Base-by-base conservation (phyloP, 2,113 vertebrate species). In the Anser cygnoides region DNA sequence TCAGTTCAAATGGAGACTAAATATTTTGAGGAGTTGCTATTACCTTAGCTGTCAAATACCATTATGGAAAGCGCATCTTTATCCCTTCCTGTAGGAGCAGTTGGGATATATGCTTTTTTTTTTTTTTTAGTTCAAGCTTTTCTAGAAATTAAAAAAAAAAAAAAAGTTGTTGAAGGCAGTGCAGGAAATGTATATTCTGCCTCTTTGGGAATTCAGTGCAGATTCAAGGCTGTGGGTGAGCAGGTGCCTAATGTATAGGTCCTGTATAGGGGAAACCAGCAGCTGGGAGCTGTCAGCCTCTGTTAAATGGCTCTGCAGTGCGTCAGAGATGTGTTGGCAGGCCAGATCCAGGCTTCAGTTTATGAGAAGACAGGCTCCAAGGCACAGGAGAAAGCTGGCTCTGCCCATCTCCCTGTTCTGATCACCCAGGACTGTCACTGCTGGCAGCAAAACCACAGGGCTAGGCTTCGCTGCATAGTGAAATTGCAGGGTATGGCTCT, bases 241-340 rank as follows among this genome's bases (percentile, higher is more conserved):
- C 41, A 25, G 67, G 5, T 46, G 14, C 59, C 41, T 6, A 22
- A 12, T 0, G 2, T 13, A 0, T 2, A 3, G n/a, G 11, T 31
- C 23, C 41, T 21, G 35, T 37, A 26, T 26, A 37, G 35, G 23
- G 50, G 50, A 52, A 52, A 25, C 50, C 50, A 26, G 50, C 13
- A 25, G 62, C 61, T n/a, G 49, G 23, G 13, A 15, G 57, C 2
- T 23, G 26, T 16, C 46, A 2, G 49, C 17, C 19, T 11, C 15
- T 11, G 6, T 3, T 6, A 4, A 1, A 3, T 4, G n/a, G 44
- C n/a, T 55, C 29, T 6, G 35, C 65, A 9, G 18, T 2, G 8
- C 10, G 26, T 2, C 14, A 21, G 59, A 39, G 63, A 7, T 6
- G 49, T 3, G 21, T 29, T 10, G 49, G 50, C 52, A 49, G 61